phyloP scores from a whole-genome alignment of 2,113 vertebrate genomes.

The Anseranas semipalmata region DNA sequence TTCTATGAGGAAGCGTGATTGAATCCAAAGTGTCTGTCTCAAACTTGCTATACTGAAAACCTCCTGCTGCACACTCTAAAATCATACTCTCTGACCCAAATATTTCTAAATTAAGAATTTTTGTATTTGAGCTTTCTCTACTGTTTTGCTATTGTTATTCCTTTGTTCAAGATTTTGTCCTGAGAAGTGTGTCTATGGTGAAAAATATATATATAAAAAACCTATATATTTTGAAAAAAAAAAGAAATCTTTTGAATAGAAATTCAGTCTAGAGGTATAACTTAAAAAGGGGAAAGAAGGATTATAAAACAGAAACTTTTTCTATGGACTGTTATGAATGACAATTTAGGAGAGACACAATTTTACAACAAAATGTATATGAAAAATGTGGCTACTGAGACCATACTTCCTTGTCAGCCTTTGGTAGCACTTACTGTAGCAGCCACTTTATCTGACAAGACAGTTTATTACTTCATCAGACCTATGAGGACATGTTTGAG shows the following conservation, averaged over 20 bases:
- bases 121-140: neutral
- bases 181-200: neutral
- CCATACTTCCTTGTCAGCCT: neutral
- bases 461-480: neutral
- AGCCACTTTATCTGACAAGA: neutral
- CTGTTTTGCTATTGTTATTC: neutral
- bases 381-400: neutral
- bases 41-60: neutral
- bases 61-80: neutral
- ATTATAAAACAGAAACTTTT: neutral
- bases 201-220: neutral
- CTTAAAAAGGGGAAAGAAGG: neutral
- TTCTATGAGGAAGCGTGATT: neutral
- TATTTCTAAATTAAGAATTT: neutral
- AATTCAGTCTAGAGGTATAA: neutral
- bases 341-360: neutral
- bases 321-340: neutral
- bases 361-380: neutral
- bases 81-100: neutral
- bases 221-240: neutral
- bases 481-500: neutral
- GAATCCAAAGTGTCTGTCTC: neutral
- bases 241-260: neutral
- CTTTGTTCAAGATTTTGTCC: neutral
- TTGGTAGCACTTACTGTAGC: neutral